Evolutionary conservation across 2,113 vertebrate species (phyloP).

Genomic region (Onychostruthus taczanowskii): DNA sequence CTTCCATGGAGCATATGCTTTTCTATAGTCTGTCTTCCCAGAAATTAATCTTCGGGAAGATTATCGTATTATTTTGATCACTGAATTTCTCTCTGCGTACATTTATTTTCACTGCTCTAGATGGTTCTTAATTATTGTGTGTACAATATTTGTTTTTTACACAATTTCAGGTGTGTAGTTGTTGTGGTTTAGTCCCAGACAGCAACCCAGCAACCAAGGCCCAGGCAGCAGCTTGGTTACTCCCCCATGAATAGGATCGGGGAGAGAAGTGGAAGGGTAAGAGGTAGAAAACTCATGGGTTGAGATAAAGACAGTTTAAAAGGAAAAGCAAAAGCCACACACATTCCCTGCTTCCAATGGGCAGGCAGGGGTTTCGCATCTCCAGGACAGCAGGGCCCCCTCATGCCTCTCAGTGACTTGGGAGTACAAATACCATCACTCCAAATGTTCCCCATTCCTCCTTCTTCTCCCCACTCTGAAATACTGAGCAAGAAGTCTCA

Average conservation of each 20-base stretch:
- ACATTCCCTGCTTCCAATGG: neutral
- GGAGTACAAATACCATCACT: neutral
- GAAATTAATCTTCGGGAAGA: neutral
- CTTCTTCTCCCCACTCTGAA: neutral
- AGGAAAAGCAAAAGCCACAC: neutral
- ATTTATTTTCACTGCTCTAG: neutral
- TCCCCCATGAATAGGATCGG: accelerated
- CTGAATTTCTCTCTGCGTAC: neutral
- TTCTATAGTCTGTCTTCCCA: neutral
- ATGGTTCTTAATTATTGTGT: neutral
- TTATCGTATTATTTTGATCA: neutral
- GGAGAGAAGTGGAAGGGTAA: neutral
- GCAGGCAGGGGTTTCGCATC: neutral
- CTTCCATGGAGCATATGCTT: neutral
- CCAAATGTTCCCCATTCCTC: neutral
- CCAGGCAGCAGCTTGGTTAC: neutral
- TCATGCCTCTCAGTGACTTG: neutral
- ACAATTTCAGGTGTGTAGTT: neutral
- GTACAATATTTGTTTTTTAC: neutral
- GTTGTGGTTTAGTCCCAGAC: neutral
- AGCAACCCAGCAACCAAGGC: neutral
- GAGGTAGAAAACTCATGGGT: neutral
- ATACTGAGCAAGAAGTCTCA: neutral
- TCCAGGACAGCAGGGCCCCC: neutral
- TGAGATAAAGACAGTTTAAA: neutral